Base-by-base conservation (phyloP, 1,140 invertebrate species). In the Formica selysi region DNA sequence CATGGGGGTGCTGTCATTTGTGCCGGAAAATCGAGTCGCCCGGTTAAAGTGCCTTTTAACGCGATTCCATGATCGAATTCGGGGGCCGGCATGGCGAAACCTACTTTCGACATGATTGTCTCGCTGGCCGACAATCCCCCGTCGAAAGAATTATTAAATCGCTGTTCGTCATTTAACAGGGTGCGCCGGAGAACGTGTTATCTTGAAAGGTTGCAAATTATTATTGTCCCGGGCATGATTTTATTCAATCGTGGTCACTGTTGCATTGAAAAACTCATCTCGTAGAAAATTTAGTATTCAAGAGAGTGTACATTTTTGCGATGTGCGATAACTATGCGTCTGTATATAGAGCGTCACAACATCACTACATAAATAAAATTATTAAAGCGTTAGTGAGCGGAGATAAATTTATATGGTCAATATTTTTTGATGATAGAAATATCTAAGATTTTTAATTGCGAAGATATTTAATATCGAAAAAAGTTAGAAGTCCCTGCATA, bases 41-140 rank as follows among this genome's bases (percentile, higher is more conserved):
- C 38, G 84, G 83, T 88, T 91, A 92, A 91, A 93, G 93, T 93
- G 92, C 91, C 91, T 94, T 93, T 94, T 93, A 94, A 94, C 92
- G 88, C 86, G 91, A 94, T 93, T 93, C 76, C 87, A 76, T 87
- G 92, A 93, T 93, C 89, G 86, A 88, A 91, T 93, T 92, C 81
- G 51, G 51, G 80, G 86, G 83, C 87, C 85, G 87, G 78, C 51
- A 67, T 59, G 67, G 68, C 48, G 44, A 73, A 90, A 89, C 68
- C 86, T 90, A 90, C 86, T 92, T 90, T 91, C 74, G 67, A 51
- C 87, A 89, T 89, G 88, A 93, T 93, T 93, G 92, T 91, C 85
- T 90, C 87, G 61, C 64, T 79, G 54, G 89, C 84, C 67, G 38
- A 13, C 54, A 73, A 73, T 19, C 54, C 13, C 61, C 22, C 8